A percentile compares a stretch with the other conserved stretches of the same genome.
Conservation (phyloP, 2,888 invertebrate species). For the Cordilura impudica region DNA sequence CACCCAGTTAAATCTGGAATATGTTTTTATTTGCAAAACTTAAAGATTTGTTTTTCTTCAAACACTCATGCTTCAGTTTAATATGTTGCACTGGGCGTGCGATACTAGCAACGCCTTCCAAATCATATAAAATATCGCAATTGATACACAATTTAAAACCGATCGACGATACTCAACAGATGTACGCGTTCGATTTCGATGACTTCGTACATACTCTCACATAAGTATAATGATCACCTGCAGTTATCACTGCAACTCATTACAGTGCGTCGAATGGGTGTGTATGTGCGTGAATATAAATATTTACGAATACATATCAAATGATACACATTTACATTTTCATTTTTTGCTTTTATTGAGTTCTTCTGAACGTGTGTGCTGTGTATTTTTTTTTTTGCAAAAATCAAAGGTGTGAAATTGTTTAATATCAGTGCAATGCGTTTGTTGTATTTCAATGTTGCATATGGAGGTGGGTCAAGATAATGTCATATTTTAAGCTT, state of each 20-base stretch:
- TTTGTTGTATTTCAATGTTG: background rate
- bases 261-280: constrained; percentile 31
- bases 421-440: constrained; percentile 73
- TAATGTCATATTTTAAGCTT: background rate
- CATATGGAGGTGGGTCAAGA: background rate
- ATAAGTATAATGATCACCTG: constrained; percentile 37
- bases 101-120: constrained; percentile 62
- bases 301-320: background rate
- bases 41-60: constrained; percentile 3
- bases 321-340: background rate
- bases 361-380: background rate
- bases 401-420: constrained; percentile 74
- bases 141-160: constrained; percentile 46
- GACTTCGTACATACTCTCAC: background rate
- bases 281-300: constrained; percentile 18
- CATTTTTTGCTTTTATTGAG: background rate
- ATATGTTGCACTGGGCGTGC: constrained; percentile 65
- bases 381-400: background rate
- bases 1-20: constrained; percentile 50
- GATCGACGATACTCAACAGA: constrained; percentile 44
- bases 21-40: constrained; percentile 51
- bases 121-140: constrained; percentile 27
- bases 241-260: constrained; percentile 55
- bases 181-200: constrained; percentile 12
- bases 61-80: constrained; percentile 47